A percentile compares a stretch with the other conserved stretches of the same genome.
phyloP scores from a whole-genome alignment of 2,888 invertebrate species.

The Drosophila ezoana region DNA sequence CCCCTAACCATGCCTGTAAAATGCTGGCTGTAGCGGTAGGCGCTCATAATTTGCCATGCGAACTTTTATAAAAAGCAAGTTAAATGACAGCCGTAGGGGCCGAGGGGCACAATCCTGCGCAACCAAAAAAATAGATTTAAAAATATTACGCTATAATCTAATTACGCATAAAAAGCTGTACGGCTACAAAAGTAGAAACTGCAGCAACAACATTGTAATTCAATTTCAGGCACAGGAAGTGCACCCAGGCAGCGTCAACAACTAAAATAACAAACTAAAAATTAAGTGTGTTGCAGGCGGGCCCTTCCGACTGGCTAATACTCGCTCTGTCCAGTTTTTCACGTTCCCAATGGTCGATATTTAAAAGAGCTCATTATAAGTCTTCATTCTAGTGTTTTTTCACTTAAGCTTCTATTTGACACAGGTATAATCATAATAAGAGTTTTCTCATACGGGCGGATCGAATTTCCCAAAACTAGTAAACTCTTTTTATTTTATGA shows the following conservation, averaged over 20 bases:
- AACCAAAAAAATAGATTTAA: conserved; percentile 20
- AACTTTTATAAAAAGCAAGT: conserved; percentile 65
- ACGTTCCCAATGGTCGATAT: too few relatives aligned
- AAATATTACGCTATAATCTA: conserved; percentile 64
- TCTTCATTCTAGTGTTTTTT: too few relatives aligned
- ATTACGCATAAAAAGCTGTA: conserved; percentile 54
- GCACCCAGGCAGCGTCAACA: conserved; percentile 50
- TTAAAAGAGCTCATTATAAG: too few relatives aligned
- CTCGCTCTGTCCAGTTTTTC: too few relatives aligned
- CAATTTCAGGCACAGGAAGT: conserved; percentile 68
- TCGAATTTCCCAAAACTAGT: too few relatives aligned
- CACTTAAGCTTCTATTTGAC: too few relatives aligned
- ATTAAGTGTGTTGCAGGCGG: background rate
- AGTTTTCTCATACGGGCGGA: too few relatives aligned
- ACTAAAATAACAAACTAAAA: conserved; percentile 22
- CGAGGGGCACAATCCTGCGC: background rate
- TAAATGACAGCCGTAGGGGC: conserved; percentile 44
- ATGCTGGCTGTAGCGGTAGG: conserved; percentile 41
- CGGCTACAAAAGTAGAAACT: conserved; percentile 41
- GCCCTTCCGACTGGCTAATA: conserved; percentile 21
- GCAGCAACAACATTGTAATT: conserved; percentile 71
- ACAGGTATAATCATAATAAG: too few relatives aligned
- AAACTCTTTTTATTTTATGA: too few relatives aligned
- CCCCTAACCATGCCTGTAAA: conserved; percentile 23
- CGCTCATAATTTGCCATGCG: conserved; percentile 47